Conservation (phyloP, 2,797 vertebrate genomes). For the Amphiprion clarkii region DNA sequence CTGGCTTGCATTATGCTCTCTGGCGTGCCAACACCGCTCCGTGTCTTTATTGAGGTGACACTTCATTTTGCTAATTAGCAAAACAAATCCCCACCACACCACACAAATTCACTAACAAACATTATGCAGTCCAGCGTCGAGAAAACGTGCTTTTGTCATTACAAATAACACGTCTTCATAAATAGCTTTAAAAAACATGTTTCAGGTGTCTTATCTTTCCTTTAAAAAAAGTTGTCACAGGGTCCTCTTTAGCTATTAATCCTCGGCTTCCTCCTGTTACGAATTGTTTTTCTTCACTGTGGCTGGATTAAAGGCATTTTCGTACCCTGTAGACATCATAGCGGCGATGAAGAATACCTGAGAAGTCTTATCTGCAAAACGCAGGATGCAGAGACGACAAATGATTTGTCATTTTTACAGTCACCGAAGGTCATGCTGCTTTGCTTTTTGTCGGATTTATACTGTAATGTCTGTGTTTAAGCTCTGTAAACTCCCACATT, state of each 20-base stretch:
- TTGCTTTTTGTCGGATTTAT: neutral
- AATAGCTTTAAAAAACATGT: slow-evolving; percentile 20
- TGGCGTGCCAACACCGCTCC: neutral
- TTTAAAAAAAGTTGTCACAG: slow-evolving; percentile 18
- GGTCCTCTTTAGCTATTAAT: slow-evolving; percentile 36
- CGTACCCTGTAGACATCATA: slow-evolving; percentile 25
- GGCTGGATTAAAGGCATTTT: slow-evolving; percentile 44
- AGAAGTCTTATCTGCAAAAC: slow-evolving; percentile 32
- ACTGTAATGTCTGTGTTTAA: slow-evolving; percentile 21
- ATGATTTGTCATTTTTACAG: slow-evolving; percentile 35
- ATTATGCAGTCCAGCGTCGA: slow-evolving; percentile 4
- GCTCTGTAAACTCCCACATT: slow-evolving; percentile 13
- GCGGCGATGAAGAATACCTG: slow-evolving; percentile 44
- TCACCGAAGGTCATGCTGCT: slow-evolving; percentile 20
- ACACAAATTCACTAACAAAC: slow-evolving; percentile 25
- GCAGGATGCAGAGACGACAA: slow-evolving; percentile 42
- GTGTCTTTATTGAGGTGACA: slow-evolving; percentile 11
- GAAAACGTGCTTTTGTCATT: slow-evolving; percentile 10
- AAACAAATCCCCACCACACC: slow-evolving; percentile 4
- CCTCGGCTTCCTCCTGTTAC: slow-evolving; percentile 19
- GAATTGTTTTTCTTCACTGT: slow-evolving; percentile 38
- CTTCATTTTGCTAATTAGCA: slow-evolving; percentile 15
- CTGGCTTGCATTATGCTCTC: slow-evolving; percentile 2
- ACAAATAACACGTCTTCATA: slow-evolving; percentile 27
- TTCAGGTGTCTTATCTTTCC: slow-evolving; percentile 30